phyloP scores from a whole-genome alignment of 2,113 vertebrate species.

The Mesocricetus auratus region DNA sequence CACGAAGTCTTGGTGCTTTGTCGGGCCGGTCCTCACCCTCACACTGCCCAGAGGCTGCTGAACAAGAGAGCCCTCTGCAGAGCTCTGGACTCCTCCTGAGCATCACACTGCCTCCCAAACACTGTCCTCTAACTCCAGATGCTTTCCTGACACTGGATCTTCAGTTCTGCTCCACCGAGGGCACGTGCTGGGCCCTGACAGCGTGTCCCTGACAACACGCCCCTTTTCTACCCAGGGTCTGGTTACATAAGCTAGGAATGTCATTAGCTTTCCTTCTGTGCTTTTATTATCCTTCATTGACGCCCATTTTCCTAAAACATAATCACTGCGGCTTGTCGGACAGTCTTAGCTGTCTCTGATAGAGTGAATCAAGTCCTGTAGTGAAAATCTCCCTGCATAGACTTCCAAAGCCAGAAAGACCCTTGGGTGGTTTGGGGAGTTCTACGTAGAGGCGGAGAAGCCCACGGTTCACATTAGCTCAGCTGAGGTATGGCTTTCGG shows the following conservation, averaged over 20 bases:
- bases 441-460: background rate
- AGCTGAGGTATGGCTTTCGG: background rate
- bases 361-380: background rate
- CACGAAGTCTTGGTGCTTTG: background rate
- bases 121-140: background rate
- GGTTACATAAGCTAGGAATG: background rate
- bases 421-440: background rate
- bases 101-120: background rate
- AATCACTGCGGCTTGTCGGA: background rate
- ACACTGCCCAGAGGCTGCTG: background rate
- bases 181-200: background rate
- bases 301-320: background rate
- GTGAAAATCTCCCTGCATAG: slow-evolving; percentile 5
- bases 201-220: too few species aligned
- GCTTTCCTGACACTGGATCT: background rate
- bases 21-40: background rate
- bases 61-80: background rate
- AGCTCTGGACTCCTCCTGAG: background rate
- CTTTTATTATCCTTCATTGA: background rate
- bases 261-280: background rate
- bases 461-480: slow-evolving; percentile 3
- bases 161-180: background rate
- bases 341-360: slow-evolving; percentile 6
- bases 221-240: background rate
- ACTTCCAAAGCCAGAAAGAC: slow-evolving; percentile 29